Evolutionary conservation across 2,888 invertebrate genomes (phyloP).

Genomic region (Philopedon plagiatum): DNA sequence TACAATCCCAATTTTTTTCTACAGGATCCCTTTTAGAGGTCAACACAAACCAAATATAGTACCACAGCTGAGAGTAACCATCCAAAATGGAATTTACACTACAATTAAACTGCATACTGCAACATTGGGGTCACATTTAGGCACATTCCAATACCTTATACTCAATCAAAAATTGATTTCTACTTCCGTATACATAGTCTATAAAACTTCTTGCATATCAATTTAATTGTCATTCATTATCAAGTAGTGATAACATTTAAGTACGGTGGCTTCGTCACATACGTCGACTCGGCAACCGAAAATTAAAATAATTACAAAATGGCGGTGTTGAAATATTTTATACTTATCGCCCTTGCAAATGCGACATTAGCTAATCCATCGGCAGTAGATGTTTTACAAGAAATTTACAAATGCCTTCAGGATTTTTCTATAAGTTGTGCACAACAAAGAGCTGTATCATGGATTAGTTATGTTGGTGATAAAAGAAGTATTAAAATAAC

Average conservation of each 20-base stretch:
- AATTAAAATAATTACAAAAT: slow-evolving; percentile 21
- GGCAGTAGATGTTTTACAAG: slow-evolving; percentile 75
- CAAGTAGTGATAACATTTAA: slow-evolving; percentile 20
- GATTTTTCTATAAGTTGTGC: slow-evolving; percentile 80
- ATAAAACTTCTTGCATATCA: slow-evolving; percentile 49
- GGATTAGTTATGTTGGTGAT: slow-evolving; percentile 77
- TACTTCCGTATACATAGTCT: slow-evolving; percentile 50
- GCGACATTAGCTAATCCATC: slow-evolving; percentile 62
- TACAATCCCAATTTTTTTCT: background rate
- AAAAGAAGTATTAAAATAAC: slow-evolving; percentile 81
- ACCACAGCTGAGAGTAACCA: background rate
- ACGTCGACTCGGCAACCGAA: background rate
- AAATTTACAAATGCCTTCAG: slow-evolving; percentile 78
- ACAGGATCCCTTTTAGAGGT: slow-evolving; percentile 28
- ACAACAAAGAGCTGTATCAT: slow-evolving; percentile 81
- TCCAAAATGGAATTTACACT: background rate
- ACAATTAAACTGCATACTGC: background rate
- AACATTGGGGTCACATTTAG: slow-evolving; percentile 32
- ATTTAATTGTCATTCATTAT: slow-evolving; percentile 36
- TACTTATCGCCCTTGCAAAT: slow-evolving; percentile 32
- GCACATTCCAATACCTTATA: slow-evolving; percentile 25
- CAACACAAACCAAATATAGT: background rate
- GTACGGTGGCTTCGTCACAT: background rate
- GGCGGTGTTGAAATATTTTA: slow-evolving; percentile 41
- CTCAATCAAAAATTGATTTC: slow-evolving; percentile 39